phyloP scores from a whole-genome alignment of 2,113 vertebrate genomes.

The Argyrosomus japonicus region DNA sequence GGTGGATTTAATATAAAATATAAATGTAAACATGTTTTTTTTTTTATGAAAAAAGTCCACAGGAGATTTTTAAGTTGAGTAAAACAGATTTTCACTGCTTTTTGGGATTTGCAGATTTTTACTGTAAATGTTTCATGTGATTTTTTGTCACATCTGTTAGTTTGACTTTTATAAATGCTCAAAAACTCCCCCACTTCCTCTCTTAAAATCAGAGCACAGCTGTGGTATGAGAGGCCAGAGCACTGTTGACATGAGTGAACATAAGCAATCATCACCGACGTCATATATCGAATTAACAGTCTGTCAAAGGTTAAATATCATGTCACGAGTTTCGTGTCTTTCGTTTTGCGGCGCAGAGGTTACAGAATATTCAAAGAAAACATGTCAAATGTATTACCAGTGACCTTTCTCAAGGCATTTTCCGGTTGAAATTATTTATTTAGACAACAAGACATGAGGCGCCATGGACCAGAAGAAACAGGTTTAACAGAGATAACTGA shows the following conservation, averaged over 20 bases:
- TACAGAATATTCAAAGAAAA: conserved; percentile 11
- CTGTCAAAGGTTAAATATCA: conserved; percentile 8
- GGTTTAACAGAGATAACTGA: background rate
- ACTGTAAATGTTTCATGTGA: background rate
- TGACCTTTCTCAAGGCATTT: background rate
- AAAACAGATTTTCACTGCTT: background rate
- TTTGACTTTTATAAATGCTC: background rate
- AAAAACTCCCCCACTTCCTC: background rate
- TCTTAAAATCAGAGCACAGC: conserved; percentile 1
- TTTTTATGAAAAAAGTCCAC: background rate
- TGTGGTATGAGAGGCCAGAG: background rate
- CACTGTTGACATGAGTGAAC: background rate
- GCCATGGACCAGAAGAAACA: background rate
- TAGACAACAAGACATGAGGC: background rate
- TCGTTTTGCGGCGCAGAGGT: background rate
- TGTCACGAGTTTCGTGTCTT: background rate
- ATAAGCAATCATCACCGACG: conserved; percentile 6
- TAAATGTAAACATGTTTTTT: background rate
- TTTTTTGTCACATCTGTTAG: background rate
- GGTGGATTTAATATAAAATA: no score
- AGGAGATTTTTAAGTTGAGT: background rate
- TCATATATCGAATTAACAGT: background rate
- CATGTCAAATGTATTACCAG: background rate
- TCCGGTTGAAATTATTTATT: background rate
- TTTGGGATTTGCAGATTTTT: background rate